phyloP scores from a whole-genome alignment of 2,113 vertebrate genomes.

The Sinocyclocheilus maitianheensis region DNA sequence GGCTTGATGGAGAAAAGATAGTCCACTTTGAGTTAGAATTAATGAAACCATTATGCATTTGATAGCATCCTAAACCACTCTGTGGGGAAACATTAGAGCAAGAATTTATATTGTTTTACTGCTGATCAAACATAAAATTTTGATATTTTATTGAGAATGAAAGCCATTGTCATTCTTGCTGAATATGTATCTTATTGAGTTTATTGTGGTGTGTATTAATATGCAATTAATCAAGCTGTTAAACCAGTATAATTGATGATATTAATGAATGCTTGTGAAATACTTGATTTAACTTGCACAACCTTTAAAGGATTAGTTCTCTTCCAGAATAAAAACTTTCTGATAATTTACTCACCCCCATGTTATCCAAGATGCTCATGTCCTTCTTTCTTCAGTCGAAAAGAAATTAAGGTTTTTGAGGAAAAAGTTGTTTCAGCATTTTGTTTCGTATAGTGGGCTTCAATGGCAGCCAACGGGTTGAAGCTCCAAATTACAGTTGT shows the following conservation, averaged over 20 bases:
- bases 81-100: neutral
- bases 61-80: neutral
- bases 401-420: too few relatives aligned
- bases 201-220: neutral
- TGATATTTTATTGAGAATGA: neutral
- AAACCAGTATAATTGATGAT: neutral
- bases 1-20: neutral
- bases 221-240: neutral
- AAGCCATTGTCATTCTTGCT: neutral
- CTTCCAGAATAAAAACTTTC: too few relatives aligned
- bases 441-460: too few relatives aligned
- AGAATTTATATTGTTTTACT: neutral
- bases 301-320: neutral
- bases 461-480: too few relatives aligned
- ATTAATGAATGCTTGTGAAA: neutral
- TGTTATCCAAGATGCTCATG: too few relatives aligned
- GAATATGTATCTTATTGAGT: neutral
- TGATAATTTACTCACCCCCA: too few relatives aligned
- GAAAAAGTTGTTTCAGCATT: too few relatives aligned
- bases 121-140: neutral
- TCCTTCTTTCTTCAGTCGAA: too few relatives aligned
- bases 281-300: too few relatives aligned
- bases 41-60: neutral
- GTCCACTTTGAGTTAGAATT: neutral
- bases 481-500: too few relatives aligned